Base-by-base conservation (phyloP, 2,113 vertebrate species). In the Fulmarus glacialis region DNA sequence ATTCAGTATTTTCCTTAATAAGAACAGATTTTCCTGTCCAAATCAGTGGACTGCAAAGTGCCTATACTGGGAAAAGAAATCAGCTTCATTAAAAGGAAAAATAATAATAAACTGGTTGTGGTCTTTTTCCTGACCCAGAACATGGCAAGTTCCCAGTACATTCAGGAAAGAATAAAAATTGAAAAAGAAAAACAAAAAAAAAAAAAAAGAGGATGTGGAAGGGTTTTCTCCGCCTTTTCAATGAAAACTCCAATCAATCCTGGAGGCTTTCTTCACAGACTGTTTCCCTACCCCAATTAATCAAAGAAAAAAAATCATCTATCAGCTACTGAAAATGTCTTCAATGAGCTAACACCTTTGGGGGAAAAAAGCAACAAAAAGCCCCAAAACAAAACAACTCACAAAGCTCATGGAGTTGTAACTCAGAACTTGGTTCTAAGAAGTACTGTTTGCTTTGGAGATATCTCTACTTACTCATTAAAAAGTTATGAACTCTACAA, bases 61-160 rank as follows among this genome's bases (percentile, higher is more conserved):
- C 58, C 85, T 93, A 92, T 82, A 85, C 63, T 70, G 38, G 85
- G 89, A 88, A 95, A 85, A 93, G 24, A 97, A 96, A 95, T 83
- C 87, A 50, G 67, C 94, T 97, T 97, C 93, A 97, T 97, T 97
- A 97, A 97, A 87, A 93, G 8, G 15, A 83, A 97, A 94, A 86
- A 91, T 89, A 93, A 97, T 92, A 93, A 97, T 85, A 92, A 93
- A 92, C 38, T 74, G 45, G 43, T 82, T 92, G 93, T 91, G 62
- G 80, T 88, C 72, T 94, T 95, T 87, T 85, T 82, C 73, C 90
- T 96, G 91, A 97, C 87, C 96, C 93, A 91, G 93, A 91, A 86
- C 73, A 95, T 96, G 88, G 94, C 91, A 97, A 88, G 72, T 59
- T 90, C 77, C 67, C 92, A 97, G 73, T 59, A 84, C 68, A 89